These are phyloP conservation scores for Nebria ingens DNA, from an alignment of 1,140 invertebrate species.

Conservation along the genomic window DNA sequence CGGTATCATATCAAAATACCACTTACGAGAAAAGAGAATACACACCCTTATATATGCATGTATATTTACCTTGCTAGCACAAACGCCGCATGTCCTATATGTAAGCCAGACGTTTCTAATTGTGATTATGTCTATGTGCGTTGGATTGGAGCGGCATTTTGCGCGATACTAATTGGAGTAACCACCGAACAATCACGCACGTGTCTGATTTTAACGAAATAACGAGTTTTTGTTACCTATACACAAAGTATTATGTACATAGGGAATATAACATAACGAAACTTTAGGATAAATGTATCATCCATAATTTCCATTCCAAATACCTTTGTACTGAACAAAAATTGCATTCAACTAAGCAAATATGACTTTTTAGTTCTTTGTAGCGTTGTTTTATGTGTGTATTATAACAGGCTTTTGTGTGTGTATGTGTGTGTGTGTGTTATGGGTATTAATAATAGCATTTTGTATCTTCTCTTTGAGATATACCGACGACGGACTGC, in stretches of 20 bases:
- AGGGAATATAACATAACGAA: too few species aligned
- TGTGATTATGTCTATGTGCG: neutral
- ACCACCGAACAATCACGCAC: conserved; percentile 10
- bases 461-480: too few species aligned
- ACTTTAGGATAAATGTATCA: too few species aligned
- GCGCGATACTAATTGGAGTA: conserved; percentile 13
- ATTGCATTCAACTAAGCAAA: too few species aligned
- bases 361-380: too few species aligned
- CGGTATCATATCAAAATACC: conserved; percentile 13
- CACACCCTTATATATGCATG: conserved; percentile 9
- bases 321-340: too few species aligned
- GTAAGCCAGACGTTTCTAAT: neutral
- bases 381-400: neutral
- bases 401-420: neutral
- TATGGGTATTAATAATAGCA: neutral
- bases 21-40: conserved; percentile 15
- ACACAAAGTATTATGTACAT: too few species aligned
- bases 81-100: conserved; percentile 8
- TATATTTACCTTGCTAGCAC: too few species aligned
- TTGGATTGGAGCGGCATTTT: too few species aligned
- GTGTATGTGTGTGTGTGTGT: neutral
- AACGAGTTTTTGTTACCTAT: neutral
- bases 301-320: too few species aligned
- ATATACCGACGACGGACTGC: too few species aligned
- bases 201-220: conserved; percentile 15